Percentiles rank a stretch among this genome's conserved stretches.
Conservation (phyloP, 2,797 vertebrate species). For the Enteromius treurensis region DNA sequence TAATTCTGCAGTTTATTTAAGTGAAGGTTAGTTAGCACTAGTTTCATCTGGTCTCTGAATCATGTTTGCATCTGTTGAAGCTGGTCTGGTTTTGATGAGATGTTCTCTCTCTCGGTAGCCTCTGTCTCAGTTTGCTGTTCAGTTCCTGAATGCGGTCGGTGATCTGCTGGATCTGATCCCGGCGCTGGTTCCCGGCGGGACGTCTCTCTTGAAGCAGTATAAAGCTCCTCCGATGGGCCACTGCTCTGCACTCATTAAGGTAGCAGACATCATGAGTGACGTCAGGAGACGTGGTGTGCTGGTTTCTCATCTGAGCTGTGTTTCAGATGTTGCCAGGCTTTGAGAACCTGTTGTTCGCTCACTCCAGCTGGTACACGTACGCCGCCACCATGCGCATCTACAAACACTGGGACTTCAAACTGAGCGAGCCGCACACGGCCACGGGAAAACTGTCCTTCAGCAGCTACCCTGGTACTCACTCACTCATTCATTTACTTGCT, state of each 20-base stretch:
- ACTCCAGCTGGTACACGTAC: conserved; percentile 88
- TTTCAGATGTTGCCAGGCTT: conserved; percentile 83
- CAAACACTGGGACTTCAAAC: conserved; percentile 85
- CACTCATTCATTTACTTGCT: too few relatives aligned
- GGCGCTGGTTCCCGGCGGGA: conserved; percentile 69
- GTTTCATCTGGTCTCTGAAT: background rate
- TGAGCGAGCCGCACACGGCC: conserved; percentile 73
- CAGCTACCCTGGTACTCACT: conserved; percentile 82
- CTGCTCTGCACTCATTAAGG: conserved; percentile 96
- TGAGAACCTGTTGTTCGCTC: conserved; percentile 84
- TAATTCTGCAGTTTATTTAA: background rate
- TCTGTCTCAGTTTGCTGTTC: conserved; percentile 81
- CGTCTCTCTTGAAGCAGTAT: conserved; percentile 40
- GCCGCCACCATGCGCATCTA: conserved; percentile 86
- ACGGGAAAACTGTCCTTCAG: conserved; percentile 82
- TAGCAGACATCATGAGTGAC: conserved; percentile 50
- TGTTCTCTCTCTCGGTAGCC: conserved; percentile 72
- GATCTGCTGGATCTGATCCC: conserved; percentile 92
- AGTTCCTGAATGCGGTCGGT: conserved; percentile 87
- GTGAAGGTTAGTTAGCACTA: too few relatives aligned
- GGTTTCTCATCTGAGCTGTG: background rate
- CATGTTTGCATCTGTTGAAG: background rate
- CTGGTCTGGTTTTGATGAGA: background rate
- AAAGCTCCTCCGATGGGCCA: conserved; percentile 88
- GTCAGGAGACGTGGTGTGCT: too few relatives aligned